These are phyloP conservation scores for Okapia johnstoni DNA, from an alignment of 2,113 vertebrate species.

Conservation along the genomic window DNA sequence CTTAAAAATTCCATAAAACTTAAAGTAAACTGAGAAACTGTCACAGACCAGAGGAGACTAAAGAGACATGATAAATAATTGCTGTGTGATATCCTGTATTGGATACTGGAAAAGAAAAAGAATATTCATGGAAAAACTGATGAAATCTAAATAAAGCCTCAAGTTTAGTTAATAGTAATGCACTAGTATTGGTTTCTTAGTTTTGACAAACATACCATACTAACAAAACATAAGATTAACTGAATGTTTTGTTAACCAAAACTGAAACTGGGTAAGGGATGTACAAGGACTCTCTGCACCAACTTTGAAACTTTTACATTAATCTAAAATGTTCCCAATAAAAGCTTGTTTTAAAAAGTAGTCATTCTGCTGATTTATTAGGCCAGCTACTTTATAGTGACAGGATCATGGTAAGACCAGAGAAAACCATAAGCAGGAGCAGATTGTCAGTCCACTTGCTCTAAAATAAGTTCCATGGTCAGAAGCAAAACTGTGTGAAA, in stretches of 20 bases:
- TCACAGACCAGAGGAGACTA: not conserved
- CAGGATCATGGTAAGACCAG: not conserved
- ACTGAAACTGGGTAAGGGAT: not conserved
- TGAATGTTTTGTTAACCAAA: not conserved
- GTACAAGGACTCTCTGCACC: not conserved
- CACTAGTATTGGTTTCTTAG: not conserved
- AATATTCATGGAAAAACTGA: not conserved
- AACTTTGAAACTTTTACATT: not conserved
- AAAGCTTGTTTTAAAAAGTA: not conserved
- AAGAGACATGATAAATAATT: not conserved
- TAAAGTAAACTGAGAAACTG: not conserved
- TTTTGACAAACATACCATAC: not conserved
- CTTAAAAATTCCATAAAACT: not conserved
- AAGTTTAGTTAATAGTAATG: not conserved
- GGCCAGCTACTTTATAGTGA: not conserved
- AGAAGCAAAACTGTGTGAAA: not conserved
- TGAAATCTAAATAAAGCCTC: not conserved
- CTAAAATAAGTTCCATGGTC: not conserved
- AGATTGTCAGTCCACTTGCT: not conserved
- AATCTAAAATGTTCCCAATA: not conserved
- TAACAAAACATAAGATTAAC: not conserved
- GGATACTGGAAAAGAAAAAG: not conserved
- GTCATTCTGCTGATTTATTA: not conserved
- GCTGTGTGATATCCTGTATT: not conserved
- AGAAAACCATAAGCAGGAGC: not conserved